Conservation (phyloP, 2,797 vertebrate genomes). For the Epinephelus coioides region DNA sequence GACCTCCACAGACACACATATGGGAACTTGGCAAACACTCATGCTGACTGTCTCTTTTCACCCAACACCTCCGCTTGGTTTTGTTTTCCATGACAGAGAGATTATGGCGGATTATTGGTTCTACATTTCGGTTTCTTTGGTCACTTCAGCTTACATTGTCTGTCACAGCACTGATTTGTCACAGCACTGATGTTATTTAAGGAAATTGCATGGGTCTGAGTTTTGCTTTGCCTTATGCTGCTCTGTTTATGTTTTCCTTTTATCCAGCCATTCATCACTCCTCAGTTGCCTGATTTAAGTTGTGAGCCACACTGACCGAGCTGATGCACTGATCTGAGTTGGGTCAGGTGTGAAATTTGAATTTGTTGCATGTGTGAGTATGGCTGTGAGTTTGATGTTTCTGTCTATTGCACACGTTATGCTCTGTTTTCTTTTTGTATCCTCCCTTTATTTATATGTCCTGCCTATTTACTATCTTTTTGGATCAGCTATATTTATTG, state of each 20-base stretch:
- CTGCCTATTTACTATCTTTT: constrained; percentile 5
- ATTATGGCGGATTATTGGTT: constrained; percentile 32
- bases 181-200: constrained; percentile 46
- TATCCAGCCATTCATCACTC: constrained; percentile 80
- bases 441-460: constrained; percentile 6
- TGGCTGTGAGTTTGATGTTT: constrained; percentile 66
- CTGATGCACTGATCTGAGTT: constrained; percentile 79
- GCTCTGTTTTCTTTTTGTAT: constrained; percentile 34
- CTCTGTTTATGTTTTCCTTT: constrained; percentile 76
- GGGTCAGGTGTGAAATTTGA: constrained; percentile 79
- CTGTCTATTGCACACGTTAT: constrained; percentile 37
- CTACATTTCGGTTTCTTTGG: constrained; percentile 41
- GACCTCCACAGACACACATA: constrained; percentile 53
- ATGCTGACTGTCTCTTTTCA: constrained; percentile 28
- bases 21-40: constrained; percentile 40
- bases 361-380: constrained; percentile 82
- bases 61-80: constrained; percentile 34
- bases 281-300: constrained; percentile 83
- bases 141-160: constrained; percentile 40
- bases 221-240: constrained; percentile 70
- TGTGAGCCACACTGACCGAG: constrained; percentile 79
- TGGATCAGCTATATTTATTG: neutral
- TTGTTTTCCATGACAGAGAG: constrained; percentile 28
- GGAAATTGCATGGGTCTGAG: constrained; percentile 56
- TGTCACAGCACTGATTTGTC: constrained; percentile 46